phyloP scores from a whole-genome alignment of 2,888 invertebrate species.

The Cyclophora albipunctata region DNA sequence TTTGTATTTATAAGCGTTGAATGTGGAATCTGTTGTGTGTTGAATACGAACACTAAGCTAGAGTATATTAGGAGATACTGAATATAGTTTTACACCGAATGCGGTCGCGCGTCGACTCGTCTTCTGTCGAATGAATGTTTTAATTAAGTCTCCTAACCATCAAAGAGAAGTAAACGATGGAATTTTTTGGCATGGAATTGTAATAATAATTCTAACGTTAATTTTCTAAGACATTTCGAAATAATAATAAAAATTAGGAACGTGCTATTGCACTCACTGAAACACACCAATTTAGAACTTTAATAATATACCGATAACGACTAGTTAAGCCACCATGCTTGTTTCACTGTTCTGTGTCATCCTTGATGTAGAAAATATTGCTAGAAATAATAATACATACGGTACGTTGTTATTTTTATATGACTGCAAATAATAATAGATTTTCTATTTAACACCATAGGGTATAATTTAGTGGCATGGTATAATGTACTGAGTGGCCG shows the following conservation, averaged over 20 bases:
- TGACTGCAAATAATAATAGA: slow-evolving; percentile 69
- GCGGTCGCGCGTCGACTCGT: slow-evolving; percentile 28
- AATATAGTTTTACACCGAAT: slow-evolving; percentile 35
- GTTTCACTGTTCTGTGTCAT: slow-evolving; percentile 52
- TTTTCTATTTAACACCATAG: slow-evolving; percentile 67
- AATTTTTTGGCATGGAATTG: slow-evolving; percentile 65
- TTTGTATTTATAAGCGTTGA: slow-evolving; percentile 70
- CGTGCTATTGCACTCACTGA: slow-evolving; percentile 74
- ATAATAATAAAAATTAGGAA: slow-evolving; percentile 51
- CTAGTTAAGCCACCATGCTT: slow-evolving; percentile 64
- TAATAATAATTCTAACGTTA: slow-evolving; percentile 38
- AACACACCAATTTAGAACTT: slow-evolving; percentile 64
- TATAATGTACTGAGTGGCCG: slow-evolving; percentile 13
- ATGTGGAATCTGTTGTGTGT: slow-evolving; percentile 64
- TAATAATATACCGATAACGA: slow-evolving; percentile 44
- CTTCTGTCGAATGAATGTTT: too few relatives aligned
- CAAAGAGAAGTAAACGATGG: slow-evolving; percentile 33
- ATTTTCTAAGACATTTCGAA: slow-evolving; percentile 46
- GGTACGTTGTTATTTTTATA: slow-evolving; percentile 74
- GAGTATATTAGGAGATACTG: slow-evolving; percentile 48
- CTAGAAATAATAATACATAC: slow-evolving; percentile 13
- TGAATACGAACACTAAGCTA: slow-evolving; percentile 53
- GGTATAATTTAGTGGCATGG: slow-evolving; percentile 35
- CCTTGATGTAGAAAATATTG: slow-evolving; percentile 9
- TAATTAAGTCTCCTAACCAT: too few relatives aligned